Evolutionary conservation across 1,140 invertebrate genomes (phyloP).

Genomic region (Lutraria rhynchaena): DNA sequence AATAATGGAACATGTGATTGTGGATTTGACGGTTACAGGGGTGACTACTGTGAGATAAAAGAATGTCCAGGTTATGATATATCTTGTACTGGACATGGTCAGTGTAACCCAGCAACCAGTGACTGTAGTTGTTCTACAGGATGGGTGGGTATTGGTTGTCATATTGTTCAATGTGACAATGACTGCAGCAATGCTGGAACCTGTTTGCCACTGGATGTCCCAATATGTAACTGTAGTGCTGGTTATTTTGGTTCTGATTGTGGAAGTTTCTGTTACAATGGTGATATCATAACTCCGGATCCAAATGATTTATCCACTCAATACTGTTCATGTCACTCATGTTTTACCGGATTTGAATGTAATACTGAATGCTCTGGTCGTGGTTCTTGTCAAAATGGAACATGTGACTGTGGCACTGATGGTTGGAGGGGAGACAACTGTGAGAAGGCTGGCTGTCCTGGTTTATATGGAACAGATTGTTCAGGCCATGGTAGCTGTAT

Average conservation of each 20-base stretch:
- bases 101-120: conserved; percentile 55
- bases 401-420: conserved; percentile 63
- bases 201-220: conserved; percentile 54
- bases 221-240: conserved; percentile 61
- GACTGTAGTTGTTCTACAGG: conserved; percentile 66
- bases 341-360: conserved; percentile 60
- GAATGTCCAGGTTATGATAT: conserved; percentile 63
- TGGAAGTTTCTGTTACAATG: conserved; percentile 67
- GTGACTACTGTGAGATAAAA: conserved; percentile 57
- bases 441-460: conserved; percentile 66
- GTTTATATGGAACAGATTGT: conserved; percentile 42
- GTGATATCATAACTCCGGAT: conserved; percentile 58
- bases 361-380: conserved; percentile 57
- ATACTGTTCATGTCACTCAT: conserved; percentile 60
- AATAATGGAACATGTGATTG: conserved; percentile 61
- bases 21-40: conserved; percentile 61
- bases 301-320: conserved; percentile 49
- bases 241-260: conserved; percentile 73
- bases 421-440: conserved; percentile 68
- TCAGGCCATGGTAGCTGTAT: conserved; percentile 66
- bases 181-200: conserved; percentile 66
- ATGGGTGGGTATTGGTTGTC: conserved; percentile 67
- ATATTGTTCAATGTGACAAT: conserved; percentile 62
- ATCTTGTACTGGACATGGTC: conserved; percentile 62
- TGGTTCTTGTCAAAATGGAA: conserved; percentile 53